Evolutionary conservation across 2,888 invertebrate species (phyloP).

Genomic region (Conus canariensis): DNA sequence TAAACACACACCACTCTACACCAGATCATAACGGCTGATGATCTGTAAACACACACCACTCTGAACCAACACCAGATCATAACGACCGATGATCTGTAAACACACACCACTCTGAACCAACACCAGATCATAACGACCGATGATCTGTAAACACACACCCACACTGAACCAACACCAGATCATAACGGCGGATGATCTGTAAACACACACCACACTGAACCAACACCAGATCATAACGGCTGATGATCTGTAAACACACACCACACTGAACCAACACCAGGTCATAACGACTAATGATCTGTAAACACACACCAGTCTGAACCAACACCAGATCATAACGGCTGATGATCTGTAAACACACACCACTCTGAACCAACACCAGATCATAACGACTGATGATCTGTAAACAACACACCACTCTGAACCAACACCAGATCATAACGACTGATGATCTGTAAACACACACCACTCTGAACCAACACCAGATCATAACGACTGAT

Average conservation of each 20-base stretch:
- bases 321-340: background rate
- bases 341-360: background rate
- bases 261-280: background rate
- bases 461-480: background rate
- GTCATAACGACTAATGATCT: background rate
- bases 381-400: slow-evolving; percentile 70
- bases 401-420: slow-evolving; percentile 48
- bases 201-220: background rate
- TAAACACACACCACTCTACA: background rate
- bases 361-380: slow-evolving; percentile 52
- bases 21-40: background rate
- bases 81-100: background rate
- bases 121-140: slow-evolving; percentile 68
- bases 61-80: background rate
- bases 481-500: background rate
- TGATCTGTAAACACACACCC: slow-evolving; percentile 55
- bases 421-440: no score
- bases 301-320: background rate
- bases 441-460: background rate
- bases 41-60: background rate
- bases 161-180: background rate
- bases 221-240: background rate
- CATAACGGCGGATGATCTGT: background rate
- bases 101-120: slow-evolving; percentile 48
- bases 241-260: background rate